Percentiles rank a stretch among this genome's conserved stretches.
phyloP scores from a whole-genome alignment of 2,888 invertebrate species.

The Epinotia bilunana region DNA sequence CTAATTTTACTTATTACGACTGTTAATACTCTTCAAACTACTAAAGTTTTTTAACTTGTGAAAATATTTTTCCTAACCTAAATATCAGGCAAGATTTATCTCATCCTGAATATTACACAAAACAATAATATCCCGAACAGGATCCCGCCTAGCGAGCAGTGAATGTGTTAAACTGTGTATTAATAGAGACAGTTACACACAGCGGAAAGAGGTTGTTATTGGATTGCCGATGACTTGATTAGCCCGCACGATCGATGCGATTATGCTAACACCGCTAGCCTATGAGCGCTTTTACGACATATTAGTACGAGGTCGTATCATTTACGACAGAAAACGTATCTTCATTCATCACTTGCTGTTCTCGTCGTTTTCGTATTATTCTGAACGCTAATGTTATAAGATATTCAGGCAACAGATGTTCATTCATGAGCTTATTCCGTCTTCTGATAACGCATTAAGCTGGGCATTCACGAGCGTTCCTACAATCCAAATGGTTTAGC shows the following conservation, averaged over 20 bases:
- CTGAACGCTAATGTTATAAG: neutral
- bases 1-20: too few relatives aligned
- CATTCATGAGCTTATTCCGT: neutral
- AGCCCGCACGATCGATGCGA: neutral
- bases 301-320: neutral
- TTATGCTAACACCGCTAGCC: neutral
- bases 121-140: too few relatives aligned
- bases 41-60: too few relatives aligned
- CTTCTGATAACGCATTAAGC: neutral
- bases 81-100: too few relatives aligned
- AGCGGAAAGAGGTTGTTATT: neutral
- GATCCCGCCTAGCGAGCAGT: too few relatives aligned
- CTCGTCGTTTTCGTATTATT: neutral
- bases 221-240: neutral
- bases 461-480: too few relatives aligned
- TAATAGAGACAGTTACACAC: neutral
- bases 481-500: too few relatives aligned
- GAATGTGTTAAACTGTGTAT: too few relatives aligned
- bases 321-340: neutral
- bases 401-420: neutral
- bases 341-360: neutral
- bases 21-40: too few relatives aligned
- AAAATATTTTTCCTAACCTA: too few relatives aligned
- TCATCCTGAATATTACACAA: too few relatives aligned
- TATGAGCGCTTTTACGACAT: neutral